Conservation (phyloP, 2,113 vertebrate genomes). For the Forbesichthys agassizii region DNA sequence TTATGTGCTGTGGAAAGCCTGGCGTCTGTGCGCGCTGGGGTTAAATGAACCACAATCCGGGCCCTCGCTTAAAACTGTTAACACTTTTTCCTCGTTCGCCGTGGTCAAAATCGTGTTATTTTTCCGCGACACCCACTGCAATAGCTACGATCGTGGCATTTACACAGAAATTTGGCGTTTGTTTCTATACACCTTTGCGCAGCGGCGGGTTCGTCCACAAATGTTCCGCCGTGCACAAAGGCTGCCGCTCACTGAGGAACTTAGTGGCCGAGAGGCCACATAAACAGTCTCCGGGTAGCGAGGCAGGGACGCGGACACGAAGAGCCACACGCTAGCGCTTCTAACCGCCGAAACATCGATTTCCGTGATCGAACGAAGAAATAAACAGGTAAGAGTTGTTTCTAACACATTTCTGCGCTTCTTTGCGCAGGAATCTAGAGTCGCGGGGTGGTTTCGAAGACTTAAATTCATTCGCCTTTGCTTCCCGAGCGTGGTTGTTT, state of each 20-base stretch:
- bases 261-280: constrained; percentile 73
- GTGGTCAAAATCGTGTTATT: neutral
- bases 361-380: constrained; percentile 7
- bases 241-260: constrained; percentile 75
- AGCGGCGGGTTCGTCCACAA: constrained; percentile 71
- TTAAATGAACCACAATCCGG: constrained; percentile 21
- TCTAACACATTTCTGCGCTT: constrained; percentile 37
- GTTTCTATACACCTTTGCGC: constrained; percentile 77
- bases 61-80: constrained; percentile 8
- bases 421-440: constrained; percentile 11
- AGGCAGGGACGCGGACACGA: constrained; percentile 38
- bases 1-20: neutral
- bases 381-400: constrained; percentile 67
- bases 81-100: constrained; percentile 30
- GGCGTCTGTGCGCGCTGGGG: constrained; percentile 53
- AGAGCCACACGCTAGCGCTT: constrained; percentile 46
- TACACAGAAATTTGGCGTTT: constrained; percentile 49
- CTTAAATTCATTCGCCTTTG: constrained; percentile 62
- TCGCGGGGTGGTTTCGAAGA: constrained; percentile 44
- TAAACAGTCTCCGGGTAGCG: constrained; percentile 56
- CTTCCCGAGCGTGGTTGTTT: constrained; percentile 76
- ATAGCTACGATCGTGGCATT: neutral
- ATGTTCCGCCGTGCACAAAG: constrained; percentile 81
- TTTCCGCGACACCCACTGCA: neutral
- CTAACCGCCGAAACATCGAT: constrained; percentile 26